Conservation (phyloP, 2,888 invertebrate genomes). For the Toxonevra muliebris region DNA sequence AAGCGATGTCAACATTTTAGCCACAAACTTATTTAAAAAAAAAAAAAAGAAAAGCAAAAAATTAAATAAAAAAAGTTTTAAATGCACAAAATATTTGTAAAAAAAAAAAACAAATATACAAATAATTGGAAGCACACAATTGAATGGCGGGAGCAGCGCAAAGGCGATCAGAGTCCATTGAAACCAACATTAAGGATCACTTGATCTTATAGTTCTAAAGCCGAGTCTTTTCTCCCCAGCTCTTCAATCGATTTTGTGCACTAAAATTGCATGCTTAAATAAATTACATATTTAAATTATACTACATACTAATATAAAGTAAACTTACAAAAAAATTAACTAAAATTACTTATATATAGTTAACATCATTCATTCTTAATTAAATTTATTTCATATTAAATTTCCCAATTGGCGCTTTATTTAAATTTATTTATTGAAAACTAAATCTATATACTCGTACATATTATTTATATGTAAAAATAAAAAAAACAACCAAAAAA, state of each 20-base stretch:
- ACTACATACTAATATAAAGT: neutral
- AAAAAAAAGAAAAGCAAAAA: neutral
- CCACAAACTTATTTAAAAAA: constrained; percentile 46
- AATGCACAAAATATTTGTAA: too few species aligned
- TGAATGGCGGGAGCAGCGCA: neutral
- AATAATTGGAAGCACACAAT: neutral
- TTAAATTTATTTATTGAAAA: neutral
- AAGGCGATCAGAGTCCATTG: neutral
- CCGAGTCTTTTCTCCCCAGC: too few species aligned
- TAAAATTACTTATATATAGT: neutral
- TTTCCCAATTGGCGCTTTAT: neutral
- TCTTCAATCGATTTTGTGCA: too few species aligned
- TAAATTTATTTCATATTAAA: neutral
- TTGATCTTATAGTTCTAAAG: too few species aligned
- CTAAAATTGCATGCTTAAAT: constrained; percentile 1
- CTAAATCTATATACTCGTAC: constrained; percentile 7
- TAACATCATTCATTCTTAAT: neutral
- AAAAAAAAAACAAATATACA: too few species aligned
- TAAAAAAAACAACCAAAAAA: constrained; percentile 26
- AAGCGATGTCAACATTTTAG: constrained; percentile 66
- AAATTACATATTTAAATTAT: neutral
- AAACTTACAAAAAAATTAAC: neutral
- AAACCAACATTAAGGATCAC: neutral
- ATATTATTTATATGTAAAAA: constrained; percentile 10
- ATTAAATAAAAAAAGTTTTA: too few species aligned